phyloP scores from a whole-genome alignment of 2,888 invertebrate species.

The Ellobium chinense region DNA sequence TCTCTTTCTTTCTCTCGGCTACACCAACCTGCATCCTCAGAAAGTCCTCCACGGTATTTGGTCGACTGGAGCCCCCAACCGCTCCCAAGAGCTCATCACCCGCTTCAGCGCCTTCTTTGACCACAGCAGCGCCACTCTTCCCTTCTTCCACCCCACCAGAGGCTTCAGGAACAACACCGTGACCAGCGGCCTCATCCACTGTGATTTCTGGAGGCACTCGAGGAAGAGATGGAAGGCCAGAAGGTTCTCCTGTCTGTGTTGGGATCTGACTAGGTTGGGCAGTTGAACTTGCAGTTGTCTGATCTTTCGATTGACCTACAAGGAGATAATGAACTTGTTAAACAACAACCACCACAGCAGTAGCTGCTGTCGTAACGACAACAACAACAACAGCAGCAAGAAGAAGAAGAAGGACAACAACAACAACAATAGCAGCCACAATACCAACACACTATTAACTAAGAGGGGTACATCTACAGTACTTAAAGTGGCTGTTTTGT shows the following conservation, averaged over 20 bases:
- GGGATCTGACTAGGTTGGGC: no score
- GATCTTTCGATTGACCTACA: background rate
- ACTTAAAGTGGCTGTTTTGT: no score
- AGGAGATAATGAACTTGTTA: background rate
- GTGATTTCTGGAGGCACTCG: background rate
- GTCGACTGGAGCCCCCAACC: conserved; percentile 30
- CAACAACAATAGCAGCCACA: no score
- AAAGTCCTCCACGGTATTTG: conserved; percentile 19
- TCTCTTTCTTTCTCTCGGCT: no score
- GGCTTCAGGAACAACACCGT: background rate
- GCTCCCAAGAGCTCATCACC: conserved; percentile 10
- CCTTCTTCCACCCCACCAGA: background rate
- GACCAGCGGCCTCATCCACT: background rate
- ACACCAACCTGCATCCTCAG: conserved; percentile 29
- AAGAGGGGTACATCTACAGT: no score
- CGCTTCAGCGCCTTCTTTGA: background rate
- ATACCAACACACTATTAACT: no score
- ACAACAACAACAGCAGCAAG: no score
- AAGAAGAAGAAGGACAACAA: no score
- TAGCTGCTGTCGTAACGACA: no score
- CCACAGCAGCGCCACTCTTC: background rate
- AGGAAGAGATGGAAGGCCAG: background rate
- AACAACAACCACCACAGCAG: no score
- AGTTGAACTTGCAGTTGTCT: no score
- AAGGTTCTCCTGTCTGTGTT: no score